phyloP scores from a whole-genome alignment of 2,888 invertebrate genomes.

The Hydriomena furcata region DNA sequence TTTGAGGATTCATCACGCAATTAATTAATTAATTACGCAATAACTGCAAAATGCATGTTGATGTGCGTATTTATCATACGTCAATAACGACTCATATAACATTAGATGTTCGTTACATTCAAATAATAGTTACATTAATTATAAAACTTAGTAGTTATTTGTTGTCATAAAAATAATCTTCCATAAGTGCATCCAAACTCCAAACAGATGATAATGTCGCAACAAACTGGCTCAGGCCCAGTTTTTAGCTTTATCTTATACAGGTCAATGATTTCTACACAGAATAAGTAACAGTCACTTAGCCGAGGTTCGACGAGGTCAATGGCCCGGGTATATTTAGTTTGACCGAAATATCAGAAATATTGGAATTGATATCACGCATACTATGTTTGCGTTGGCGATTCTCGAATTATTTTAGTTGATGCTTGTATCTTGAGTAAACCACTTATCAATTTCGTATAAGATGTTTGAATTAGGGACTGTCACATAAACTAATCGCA shows the following conservation, averaged over 20 bases:
- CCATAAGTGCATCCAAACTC: conserved; percentile 19
- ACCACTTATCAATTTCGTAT: conserved; percentile 11
- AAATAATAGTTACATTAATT: no score
- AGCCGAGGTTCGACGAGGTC: conserved; percentile 45
- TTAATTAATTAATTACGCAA: no score
- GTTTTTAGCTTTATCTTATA: conserved; percentile 57
- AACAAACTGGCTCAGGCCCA: conserved; percentile 49
- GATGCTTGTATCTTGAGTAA: conserved; percentile 2
- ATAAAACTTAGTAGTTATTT: neutral
- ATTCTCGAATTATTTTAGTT: neutral
- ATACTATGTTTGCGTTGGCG: conserved; percentile 30
- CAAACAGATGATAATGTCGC: conserved; percentile 37
- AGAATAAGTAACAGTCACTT: conserved; percentile 17
- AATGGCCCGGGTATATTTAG: conserved; percentile 54
- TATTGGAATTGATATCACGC: conserved; percentile 40
- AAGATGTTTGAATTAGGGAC: neutral
- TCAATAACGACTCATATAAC: no score
- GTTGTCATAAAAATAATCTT: conserved; percentile 20
- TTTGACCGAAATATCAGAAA: conserved; percentile 46
- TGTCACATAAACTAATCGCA: neutral
- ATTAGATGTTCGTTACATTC: no score
- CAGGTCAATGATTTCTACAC: conserved; percentile 56
- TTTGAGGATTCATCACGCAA: no score
- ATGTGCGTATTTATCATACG: no score
- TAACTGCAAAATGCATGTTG: no score